Percentiles rank a stretch among this genome's conserved stretches.
phyloP scores from a whole-genome alignment of 2,113 vertebrate genomes.

The Nymphicus hollandicus region DNA sequence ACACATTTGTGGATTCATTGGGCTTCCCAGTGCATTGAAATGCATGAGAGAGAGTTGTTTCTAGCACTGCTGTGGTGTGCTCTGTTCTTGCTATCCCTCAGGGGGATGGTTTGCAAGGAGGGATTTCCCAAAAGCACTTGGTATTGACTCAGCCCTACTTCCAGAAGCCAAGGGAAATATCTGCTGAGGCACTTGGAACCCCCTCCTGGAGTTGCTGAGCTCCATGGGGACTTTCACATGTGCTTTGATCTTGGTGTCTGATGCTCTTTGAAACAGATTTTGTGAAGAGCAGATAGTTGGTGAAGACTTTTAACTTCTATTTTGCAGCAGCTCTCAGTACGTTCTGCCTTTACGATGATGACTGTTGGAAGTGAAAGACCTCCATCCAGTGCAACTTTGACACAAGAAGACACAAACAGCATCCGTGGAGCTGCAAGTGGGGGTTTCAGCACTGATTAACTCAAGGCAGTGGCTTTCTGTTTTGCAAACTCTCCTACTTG shows the following conservation, averaged over 20 bases:
- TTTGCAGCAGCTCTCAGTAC: not conserved
- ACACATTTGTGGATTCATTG: not conserved
- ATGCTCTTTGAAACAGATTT: not conserved
- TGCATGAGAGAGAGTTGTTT: not conserved
- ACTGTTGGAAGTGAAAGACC: not conserved
- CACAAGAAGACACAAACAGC: not conserved
- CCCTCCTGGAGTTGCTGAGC: not conserved
- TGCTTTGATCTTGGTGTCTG: conserved; percentile 28
- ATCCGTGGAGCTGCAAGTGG: not conserved
- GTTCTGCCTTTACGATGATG: not conserved
- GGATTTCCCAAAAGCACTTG: conserved; percentile 20
- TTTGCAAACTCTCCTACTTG: not conserved
- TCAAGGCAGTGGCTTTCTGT: not conserved
- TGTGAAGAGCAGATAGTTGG: not conserved
- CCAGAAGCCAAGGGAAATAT: not conserved
- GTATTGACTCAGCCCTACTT: not conserved
- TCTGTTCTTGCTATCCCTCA: not conserved
- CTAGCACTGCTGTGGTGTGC: not conserved
- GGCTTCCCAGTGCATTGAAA: not conserved
- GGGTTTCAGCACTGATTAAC: not conserved
- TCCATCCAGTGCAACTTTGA: not conserved
- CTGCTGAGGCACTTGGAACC: not conserved
- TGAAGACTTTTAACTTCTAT: not conserved
- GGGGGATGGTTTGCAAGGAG: not conserved
- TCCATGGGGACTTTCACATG: not conserved